phyloP scores from a whole-genome alignment of 2,113 vertebrate species.

The Hoplias malabaricus region DNA sequence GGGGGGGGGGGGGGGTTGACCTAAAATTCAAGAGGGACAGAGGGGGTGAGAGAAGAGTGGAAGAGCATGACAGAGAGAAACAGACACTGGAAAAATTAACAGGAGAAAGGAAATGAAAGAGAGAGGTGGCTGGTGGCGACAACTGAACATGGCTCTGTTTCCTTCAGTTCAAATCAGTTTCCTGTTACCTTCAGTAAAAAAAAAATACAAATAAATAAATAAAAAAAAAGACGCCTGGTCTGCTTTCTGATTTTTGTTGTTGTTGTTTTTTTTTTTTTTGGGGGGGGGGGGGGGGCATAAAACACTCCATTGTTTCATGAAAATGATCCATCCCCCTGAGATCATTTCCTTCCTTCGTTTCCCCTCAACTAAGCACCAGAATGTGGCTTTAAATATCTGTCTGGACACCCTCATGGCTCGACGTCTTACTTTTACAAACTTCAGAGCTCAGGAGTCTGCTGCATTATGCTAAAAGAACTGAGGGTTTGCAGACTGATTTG shows the following conservation, averaged over 20 bases:
- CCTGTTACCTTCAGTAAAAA: too few species aligned
- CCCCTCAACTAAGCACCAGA: background rate
- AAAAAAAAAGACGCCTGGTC: too few species aligned
- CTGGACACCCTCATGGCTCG: too few species aligned
- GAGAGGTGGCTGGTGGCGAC: background rate
- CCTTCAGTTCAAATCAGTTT: too few species aligned
- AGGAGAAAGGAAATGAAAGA: too few species aligned
- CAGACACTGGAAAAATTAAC: too few species aligned
- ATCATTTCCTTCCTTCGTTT: slow-evolving; percentile 37
- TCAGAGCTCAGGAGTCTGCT: background rate
- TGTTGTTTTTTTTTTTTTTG: background rate
- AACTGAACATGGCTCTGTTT: background rate
- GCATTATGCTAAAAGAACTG: slow-evolving; percentile 4
- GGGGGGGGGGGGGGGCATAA: background rate
- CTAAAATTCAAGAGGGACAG: too few species aligned
- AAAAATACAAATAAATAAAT: background rate
- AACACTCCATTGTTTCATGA: slow-evolving; percentile 15
- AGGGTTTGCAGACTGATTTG: slow-evolving; percentile 65
- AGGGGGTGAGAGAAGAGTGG: background rate
- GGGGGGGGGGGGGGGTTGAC: too few species aligned
- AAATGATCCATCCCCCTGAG: slow-evolving; percentile 20
- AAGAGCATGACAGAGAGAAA: too few species aligned
- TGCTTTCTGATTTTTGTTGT: too few species aligned
- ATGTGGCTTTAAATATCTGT: too few species aligned
- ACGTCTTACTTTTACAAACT: too few species aligned